Conservation (phyloP, 2,888 invertebrate genomes). For the Drosophila merina region DNA sequence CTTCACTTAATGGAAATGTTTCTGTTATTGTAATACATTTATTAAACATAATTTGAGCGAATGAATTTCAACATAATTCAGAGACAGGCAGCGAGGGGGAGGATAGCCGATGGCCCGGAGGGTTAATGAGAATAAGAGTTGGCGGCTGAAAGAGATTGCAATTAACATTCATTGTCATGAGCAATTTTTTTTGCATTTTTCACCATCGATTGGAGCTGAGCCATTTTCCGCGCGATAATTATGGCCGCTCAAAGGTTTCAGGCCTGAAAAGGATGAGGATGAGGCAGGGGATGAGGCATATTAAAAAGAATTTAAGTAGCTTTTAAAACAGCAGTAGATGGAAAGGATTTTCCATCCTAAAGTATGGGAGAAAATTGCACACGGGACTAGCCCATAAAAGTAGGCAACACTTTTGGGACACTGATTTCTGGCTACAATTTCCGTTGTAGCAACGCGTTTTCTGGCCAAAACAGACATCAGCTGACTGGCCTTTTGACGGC, state of each 20-base stretch:
- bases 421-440: neutral
- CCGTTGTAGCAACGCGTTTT: conserved; percentile 11
- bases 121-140: conserved; percentile 11
- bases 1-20: conserved; percentile 68
- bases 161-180: conserved; percentile 78
- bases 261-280: conserved; percentile 19
- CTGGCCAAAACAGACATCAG: conserved; percentile 4
- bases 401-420: conserved; percentile 15
- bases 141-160: conserved; percentile 43
- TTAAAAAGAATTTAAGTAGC: conserved; percentile 80
- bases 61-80: conserved; percentile 64
- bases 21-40: conserved; percentile 74
- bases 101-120: conserved; percentile 1
- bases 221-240: conserved; percentile 70
- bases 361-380: too few relatives aligned
- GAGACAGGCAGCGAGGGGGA: conserved; percentile 5
- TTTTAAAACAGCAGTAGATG: conserved; percentile 28
- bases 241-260: conserved; percentile 46
- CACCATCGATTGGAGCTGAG: conserved; percentile 37
- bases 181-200: conserved; percentile 58
- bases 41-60: conserved; percentile 74
- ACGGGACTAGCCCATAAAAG: neutral
- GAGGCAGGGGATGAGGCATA: conserved; percentile 39
- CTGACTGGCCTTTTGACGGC: conserved; percentile 47
- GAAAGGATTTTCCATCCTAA: too few relatives aligned